Conservation (phyloP, 1,140 invertebrate species). For the Trissolcus basalis region DNA sequence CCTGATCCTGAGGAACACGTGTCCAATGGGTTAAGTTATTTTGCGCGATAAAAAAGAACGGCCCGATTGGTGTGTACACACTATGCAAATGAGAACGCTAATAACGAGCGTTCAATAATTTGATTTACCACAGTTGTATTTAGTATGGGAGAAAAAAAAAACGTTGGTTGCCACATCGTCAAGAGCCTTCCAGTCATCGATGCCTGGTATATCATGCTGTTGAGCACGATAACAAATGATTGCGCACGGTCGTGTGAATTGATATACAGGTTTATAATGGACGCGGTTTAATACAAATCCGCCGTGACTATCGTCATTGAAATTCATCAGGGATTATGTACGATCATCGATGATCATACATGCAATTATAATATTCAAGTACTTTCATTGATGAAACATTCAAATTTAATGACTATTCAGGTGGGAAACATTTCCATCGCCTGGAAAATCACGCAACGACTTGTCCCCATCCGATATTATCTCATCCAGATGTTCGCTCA, state of each 20-base stretch:
- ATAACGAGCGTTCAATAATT: conserved; percentile 28
- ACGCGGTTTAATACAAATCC: conserved; percentile 27
- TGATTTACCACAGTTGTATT: conserved; percentile 6
- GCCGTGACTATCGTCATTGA: conserved; percentile 30
- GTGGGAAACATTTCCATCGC: too few species aligned
- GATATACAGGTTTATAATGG: conserved; percentile 31
- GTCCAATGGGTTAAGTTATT: neutral
- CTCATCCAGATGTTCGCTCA: too few species aligned
- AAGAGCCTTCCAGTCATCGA: conserved; percentile 12
- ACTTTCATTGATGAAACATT: too few species aligned
- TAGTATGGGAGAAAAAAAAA: conserved; percentile 8
- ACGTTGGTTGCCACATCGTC: neutral
- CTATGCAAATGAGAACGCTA: conserved; percentile 7
- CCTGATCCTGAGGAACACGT: neutral
- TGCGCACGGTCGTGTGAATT: conserved; percentile 40
- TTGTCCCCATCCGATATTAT: too few species aligned
- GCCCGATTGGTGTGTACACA: neutral
- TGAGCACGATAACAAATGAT: conserved; percentile 41
- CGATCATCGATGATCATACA: too few species aligned
- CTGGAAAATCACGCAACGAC: too few species aligned
- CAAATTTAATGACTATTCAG: too few species aligned
- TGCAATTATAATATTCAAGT: conserved; percentile 24
- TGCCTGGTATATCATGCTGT: conserved; percentile 10
- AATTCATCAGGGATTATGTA: too few species aligned
- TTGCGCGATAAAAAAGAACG: conserved; percentile 7